These are phyloP conservation scores for Streptopelia turtur DNA, from an alignment of 2,797 vertebrate species.

Conservation along the genomic window DNA sequence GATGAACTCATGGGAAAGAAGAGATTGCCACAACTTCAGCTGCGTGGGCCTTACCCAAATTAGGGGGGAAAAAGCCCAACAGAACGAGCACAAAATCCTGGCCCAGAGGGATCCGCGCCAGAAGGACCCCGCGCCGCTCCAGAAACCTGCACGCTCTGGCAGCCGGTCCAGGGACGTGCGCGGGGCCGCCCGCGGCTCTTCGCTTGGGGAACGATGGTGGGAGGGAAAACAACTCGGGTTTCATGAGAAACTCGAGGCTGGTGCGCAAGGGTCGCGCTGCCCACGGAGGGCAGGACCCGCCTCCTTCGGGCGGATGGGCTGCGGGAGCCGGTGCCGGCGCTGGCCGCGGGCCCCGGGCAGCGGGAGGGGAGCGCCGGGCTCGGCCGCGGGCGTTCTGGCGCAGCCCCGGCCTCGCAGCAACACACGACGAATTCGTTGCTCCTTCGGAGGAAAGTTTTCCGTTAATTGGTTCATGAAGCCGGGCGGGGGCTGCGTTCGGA, in stretches of 20 bases:
- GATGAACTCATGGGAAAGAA: constrained; percentile 65
- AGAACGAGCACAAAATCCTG: constrained; percentile 7
- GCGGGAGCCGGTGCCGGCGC: constrained; percentile 33
- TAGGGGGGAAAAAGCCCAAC: not conserved
- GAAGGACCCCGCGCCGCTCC: not conserved
- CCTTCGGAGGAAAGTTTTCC: not conserved
- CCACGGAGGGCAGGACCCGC: constrained; percentile 45
- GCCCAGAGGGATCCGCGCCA: constrained; percentile 40
- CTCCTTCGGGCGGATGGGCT: not conserved
- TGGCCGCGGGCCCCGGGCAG: constrained; percentile 59
- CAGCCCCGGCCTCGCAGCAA: not conserved
- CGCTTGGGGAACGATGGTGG: not conserved
- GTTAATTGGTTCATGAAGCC: constrained; percentile 11
- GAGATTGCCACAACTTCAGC: constrained; percentile 59
- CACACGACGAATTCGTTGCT: not conserved
- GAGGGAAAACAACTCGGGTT: not conserved
- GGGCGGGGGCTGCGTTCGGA: not conserved
- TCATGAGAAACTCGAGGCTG: constrained; percentile 26
- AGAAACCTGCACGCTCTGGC: not conserved
- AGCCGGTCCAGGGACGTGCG: not conserved
- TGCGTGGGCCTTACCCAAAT: constrained; percentile 27
- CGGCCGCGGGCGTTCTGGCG: constrained; percentile 45
- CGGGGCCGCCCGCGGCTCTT: not conserved
- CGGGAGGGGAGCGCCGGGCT: not conserved
- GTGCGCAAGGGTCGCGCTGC: constrained; percentile 48